These are phyloP conservation scores for Brachymystax lenok DNA, from an alignment of 2,797 vertebrate species.

Conservation along the genomic window DNA sequence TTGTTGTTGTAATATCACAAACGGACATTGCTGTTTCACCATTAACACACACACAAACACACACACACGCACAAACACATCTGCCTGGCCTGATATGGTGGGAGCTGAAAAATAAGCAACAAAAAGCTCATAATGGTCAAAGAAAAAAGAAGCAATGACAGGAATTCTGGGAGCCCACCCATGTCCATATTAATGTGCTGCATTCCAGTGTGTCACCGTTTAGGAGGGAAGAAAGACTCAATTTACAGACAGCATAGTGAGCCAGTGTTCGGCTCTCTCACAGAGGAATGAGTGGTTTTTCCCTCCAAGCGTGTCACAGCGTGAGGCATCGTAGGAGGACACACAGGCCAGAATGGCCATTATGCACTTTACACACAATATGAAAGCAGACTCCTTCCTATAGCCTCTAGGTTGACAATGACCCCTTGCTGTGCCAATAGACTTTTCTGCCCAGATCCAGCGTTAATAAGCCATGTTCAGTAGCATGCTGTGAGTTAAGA, in stretches of 20 bases:
- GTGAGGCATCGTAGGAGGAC: conserved; percentile 43
- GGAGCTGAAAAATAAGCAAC: conserved; percentile 3
- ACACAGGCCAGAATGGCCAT: not conserved
- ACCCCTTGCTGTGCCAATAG: not conserved
- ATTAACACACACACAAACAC: not conserved
- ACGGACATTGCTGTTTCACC: too few species aligned
- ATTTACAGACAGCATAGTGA: conserved; percentile 76
- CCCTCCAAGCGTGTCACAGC: conserved; percentile 45
- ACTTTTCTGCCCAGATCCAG: not conserved
- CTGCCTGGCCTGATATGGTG: conserved; percentile 24
- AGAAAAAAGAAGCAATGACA: conserved; percentile 65
- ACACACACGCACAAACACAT: conserved; percentile 23
- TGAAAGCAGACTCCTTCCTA: not conserved
- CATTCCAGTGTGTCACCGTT: conserved; percentile 73
- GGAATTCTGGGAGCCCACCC: conserved; percentile 78
- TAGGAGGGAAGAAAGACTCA: conserved; percentile 75
- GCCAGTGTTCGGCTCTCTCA: conserved; percentile 69
- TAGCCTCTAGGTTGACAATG: not conserved
- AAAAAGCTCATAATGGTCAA: conserved; percentile 40
- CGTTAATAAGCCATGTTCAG: not conserved
- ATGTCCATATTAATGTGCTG: conserved; percentile 73
- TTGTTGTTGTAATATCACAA: too few species aligned
- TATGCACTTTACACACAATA: not conserved
- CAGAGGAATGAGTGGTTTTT: conserved; percentile 50
- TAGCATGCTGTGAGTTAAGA: not conserved